Evolutionary conservation across 30 jellyfish, hydroid and myxozoan species (phyloP).

Genomic region (Pelagia noctiluca): DNA sequence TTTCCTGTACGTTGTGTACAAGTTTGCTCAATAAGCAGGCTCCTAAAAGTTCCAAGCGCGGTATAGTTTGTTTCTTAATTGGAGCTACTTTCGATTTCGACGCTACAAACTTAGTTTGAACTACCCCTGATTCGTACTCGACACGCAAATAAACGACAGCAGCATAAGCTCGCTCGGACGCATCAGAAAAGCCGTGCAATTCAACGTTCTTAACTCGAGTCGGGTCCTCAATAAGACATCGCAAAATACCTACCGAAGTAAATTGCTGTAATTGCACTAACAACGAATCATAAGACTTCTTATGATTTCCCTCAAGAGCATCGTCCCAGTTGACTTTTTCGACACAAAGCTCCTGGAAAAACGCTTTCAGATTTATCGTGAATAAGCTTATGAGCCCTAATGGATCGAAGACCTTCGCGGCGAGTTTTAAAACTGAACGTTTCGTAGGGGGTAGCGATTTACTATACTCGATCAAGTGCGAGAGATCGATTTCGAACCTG

Average conservation of each 20-base stretch:
- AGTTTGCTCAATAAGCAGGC: slow-evolving; percentile 21
- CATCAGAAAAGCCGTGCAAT: slow-evolving; percentile 60
- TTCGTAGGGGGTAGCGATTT: too few species aligned
- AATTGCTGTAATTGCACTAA: not conserved
- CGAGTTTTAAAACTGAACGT: too few species aligned
- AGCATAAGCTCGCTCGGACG: slow-evolving; percentile 21
- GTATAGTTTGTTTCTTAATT: slow-evolving; percentile 27
- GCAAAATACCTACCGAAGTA: not conserved
- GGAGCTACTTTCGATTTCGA: slow-evolving; percentile 32
- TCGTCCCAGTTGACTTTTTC: slow-evolving; percentile 32
- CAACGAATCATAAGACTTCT: slow-evolving; percentile 11
- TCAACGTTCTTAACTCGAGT: not conserved
- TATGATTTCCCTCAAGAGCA: slow-evolving; percentile 1
- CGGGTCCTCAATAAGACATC: slow-evolving; percentile 11
- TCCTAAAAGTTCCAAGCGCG: slow-evolving; percentile 30
- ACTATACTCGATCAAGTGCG: too few species aligned
- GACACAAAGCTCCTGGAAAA: too few species aligned
- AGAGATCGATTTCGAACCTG: too few species aligned
- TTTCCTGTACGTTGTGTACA: not conserved
- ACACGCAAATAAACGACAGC: slow-evolving; percentile 21
- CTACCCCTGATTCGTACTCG: slow-evolving; percentile 18
- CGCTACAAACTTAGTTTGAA: slow-evolving; percentile 12
- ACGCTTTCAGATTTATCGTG: slow-evolving; percentile 16
- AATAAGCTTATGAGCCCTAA: slow-evolving; percentile 36
- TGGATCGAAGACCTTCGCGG: too few species aligned